A percentile compares a stretch with the other conserved stretches of the same genome.
Evolutionary conservation across 2,888 invertebrate species (phyloP).

Genomic region (Hypomecis punctinalis): DNA sequence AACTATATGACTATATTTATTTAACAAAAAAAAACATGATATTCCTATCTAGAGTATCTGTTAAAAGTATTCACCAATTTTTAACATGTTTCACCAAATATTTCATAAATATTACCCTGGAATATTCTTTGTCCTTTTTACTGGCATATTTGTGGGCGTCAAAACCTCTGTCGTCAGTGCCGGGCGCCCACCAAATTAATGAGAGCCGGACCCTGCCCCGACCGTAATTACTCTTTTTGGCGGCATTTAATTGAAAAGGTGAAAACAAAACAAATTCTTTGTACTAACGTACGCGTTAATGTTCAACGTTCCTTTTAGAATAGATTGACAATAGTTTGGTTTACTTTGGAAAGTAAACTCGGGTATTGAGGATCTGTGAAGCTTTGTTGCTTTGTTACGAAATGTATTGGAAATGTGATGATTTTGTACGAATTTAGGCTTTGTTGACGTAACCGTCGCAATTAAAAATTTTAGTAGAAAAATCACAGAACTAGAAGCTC

Average conservation of each 20-base stretch:
- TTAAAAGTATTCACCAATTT: too few species aligned
- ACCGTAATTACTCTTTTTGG: conserved; percentile 32
- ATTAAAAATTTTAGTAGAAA: too few species aligned
- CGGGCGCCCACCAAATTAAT: conserved; percentile 24
- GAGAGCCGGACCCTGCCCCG: conserved; percentile 20
- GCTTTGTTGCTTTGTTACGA: background rate
- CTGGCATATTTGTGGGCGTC: conserved; percentile 10
- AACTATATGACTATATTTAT: too few species aligned
- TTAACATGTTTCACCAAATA: too few species aligned
- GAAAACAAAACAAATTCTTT: conserved; percentile 33
- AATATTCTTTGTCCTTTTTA: background rate
- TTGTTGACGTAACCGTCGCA: too few species aligned
- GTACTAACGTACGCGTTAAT: conserved; percentile 23
- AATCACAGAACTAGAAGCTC: too few species aligned
- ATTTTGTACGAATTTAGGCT: background rate
- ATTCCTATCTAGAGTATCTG: too few species aligned
- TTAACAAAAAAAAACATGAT: too few species aligned
- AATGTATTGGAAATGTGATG: background rate
- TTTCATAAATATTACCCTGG: too few species aligned
- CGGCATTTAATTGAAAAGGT: conserved; percentile 34
- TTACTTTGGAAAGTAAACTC: conserved; percentile 3
- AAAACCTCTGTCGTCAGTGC: conserved; percentile 8
- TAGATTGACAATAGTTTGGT: conserved; percentile 29
- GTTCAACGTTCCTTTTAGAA: conserved; percentile 15
- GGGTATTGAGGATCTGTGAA: background rate